These are phyloP conservation scores for Aspidoscelis tigris DNA, from an alignment of 2,113 vertebrate species.

Conservation along the genomic window DNA sequence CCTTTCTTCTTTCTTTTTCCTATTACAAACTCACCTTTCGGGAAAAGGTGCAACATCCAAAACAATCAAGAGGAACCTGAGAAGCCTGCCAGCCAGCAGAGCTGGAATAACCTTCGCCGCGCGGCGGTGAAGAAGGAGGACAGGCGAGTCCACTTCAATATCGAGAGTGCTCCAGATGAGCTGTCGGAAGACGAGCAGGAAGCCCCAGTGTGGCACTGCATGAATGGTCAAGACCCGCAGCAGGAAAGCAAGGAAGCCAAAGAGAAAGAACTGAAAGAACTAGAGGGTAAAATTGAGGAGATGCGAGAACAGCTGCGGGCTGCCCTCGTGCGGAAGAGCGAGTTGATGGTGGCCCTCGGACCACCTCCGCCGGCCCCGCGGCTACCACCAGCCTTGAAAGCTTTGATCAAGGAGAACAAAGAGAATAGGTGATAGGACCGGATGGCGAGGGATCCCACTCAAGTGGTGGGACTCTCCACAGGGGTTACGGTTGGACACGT, in stretches of 20 bases:
- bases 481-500: no score
- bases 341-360: slow-evolving; percentile 80
- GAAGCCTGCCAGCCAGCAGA: slow-evolving; percentile 29
- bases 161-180: slow-evolving; percentile 67
- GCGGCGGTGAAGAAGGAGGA: slow-evolving; percentile 65
- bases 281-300: slow-evolving; percentile 80
- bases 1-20: neutral
- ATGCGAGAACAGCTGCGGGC: slow-evolving; percentile 77
- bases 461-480: neutral
- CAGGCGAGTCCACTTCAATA: slow-evolving; percentile 78
- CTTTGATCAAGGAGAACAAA: slow-evolving; percentile 50
- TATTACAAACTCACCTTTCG: neutral
- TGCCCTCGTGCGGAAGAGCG: slow-evolving; percentile 79
- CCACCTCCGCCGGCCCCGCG: slow-evolving; percentile 54
- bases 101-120: slow-evolving; percentile 45
- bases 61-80: slow-evolving; percentile 21
- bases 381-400: neutral
- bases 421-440: slow-evolving; percentile 72
- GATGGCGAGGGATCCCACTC: neutral
- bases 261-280: slow-evolving; percentile 76
- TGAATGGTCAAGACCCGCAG: slow-evolving; percentile 62
- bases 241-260: slow-evolving; percentile 30
- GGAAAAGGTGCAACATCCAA: slow-evolving; percentile 64
- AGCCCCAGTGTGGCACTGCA: slow-evolving; percentile 28
- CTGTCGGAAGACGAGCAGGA: slow-evolving; percentile 45